Conservation (phyloP, 1,140 invertebrate species). For the Coboldia fuscipes region DNA sequence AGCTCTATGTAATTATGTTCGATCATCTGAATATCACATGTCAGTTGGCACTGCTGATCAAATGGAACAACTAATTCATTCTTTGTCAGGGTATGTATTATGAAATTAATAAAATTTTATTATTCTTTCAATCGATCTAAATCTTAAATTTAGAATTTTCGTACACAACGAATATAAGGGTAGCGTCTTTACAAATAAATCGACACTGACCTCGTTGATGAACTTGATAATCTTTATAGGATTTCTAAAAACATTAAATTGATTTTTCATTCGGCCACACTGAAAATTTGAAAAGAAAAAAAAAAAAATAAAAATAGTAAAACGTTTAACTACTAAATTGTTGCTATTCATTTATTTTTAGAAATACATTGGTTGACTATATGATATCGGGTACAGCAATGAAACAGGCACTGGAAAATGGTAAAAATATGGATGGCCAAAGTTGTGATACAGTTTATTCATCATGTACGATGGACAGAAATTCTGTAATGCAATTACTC, state of each 20-base stretch:
- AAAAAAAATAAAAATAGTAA: conserved; percentile 1
- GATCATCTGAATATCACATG: conserved; percentile 38
- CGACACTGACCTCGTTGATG: too few species aligned
- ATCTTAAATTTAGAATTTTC: too few species aligned
- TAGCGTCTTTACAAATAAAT: too few species aligned
- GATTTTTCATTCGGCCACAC: background rate
- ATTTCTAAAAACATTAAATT: too few species aligned
- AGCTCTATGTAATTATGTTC: conserved; percentile 50
- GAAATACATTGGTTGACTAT: conserved; percentile 45
- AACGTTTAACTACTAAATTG: conserved; percentile 3
- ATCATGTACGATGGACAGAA: conserved; percentile 39
- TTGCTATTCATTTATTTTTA: conserved; percentile 21
- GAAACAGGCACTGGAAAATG: conserved; percentile 48
- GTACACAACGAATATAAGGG: too few species aligned
- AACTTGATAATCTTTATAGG: too few species aligned
- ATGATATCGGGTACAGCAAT: conserved; percentile 53
- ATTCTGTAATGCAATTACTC: conserved; percentile 35
- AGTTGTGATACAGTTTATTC: conserved; percentile 33
- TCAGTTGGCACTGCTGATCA: conserved; percentile 34
- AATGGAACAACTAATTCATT: conserved; percentile 38
- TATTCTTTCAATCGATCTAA: too few species aligned
- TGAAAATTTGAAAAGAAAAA: conserved; percentile 1
- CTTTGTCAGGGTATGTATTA: conserved; percentile 33
- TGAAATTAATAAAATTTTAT: too few species aligned
- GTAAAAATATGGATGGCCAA: conserved; percentile 28